phyloP scores from a whole-genome alignment of 2,113 vertebrate species.

The Hypocryptadius cinnamomeus region DNA sequence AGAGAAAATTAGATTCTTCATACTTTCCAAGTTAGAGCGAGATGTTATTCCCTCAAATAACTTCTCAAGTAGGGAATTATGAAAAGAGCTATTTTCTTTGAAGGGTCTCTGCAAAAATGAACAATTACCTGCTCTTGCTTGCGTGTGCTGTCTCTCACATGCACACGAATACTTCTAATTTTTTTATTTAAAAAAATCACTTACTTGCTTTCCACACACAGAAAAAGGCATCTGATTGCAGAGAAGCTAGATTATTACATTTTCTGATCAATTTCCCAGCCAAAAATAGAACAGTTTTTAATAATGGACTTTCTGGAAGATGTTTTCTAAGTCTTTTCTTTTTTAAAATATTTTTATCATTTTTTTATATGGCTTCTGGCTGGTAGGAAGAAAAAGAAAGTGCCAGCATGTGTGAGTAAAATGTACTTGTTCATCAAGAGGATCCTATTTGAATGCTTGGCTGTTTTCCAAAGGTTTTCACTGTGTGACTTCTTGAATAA shows the following conservation, averaged over 20 bases:
- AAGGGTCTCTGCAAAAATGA: conserved; percentile 59
- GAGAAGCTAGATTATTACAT: conserved; percentile 21
- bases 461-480: neutral
- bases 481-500: neutral
- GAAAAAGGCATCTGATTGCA: neutral
- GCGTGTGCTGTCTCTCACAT: neutral
- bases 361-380: neutral
- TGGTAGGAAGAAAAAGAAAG: neutral
- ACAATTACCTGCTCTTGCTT: conserved; percentile 40
- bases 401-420: neutral
- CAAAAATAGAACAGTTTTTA: neutral
- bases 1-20: conserved; percentile 67
- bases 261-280: conserved; percentile 47
- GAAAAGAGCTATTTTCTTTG: conserved; percentile 65
- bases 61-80: conserved; percentile 50
- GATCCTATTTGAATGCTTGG: neutral
- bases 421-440: conserved; percentile 12
- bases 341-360: neutral
- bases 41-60: conserved; percentile 65
- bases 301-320: neutral
- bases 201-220: conserved; percentile 8
- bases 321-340: neutral
- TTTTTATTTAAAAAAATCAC: conserved; percentile 5
- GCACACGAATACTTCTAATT: neutral
- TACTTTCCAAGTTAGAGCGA: conserved; percentile 53